phyloP scores from a whole-genome alignment of 2,797 vertebrate species.

The Tenualosa ilisha region DNA sequence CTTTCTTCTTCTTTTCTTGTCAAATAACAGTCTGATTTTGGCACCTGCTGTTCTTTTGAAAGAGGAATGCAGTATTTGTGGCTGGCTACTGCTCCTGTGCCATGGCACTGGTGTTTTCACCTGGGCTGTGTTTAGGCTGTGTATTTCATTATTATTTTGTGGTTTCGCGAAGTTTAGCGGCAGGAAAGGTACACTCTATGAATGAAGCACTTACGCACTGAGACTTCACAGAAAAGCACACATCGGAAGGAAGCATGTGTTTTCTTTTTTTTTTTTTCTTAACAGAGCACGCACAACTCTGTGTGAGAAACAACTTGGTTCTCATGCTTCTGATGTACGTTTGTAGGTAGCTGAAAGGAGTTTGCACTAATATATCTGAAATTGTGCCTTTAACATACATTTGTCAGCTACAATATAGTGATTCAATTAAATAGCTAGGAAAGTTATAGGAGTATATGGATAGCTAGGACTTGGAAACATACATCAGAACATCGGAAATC shows the following conservation, averaged over 20 bases:
- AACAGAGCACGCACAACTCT: neutral
- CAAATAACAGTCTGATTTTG: constrained; percentile 56
- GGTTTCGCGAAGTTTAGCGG: constrained; percentile 50
- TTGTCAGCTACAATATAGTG: neutral
- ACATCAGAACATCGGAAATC: neutral
- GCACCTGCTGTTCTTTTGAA: constrained; percentile 68
- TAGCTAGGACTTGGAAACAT: neutral
- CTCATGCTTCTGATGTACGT: neutral
- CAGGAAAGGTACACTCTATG: constrained; percentile 71
- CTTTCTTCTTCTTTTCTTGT: constrained; percentile 50
- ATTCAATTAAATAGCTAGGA: neutral
- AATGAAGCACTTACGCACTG: constrained; percentile 66
- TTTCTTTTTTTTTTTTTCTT: constrained; percentile 44
- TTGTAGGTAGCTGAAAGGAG: neutral
- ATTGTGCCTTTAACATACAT: neutral
- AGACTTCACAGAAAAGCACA: constrained; percentile 58
- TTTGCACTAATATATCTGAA: neutral
- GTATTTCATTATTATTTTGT: constrained; percentile 21
- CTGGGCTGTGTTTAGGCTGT: constrained; percentile 43
- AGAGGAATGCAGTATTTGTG: constrained; percentile 54
- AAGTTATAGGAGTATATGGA: no score
- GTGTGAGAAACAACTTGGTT: neutral
- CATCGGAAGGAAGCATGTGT: constrained; percentile 71
- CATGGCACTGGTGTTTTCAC: constrained; percentile 48
- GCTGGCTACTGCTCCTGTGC: constrained; percentile 53